These are phyloP conservation scores for Sprattus sprattus DNA, from an alignment of 2,113 vertebrate species.

Conservation along the genomic window DNA sequence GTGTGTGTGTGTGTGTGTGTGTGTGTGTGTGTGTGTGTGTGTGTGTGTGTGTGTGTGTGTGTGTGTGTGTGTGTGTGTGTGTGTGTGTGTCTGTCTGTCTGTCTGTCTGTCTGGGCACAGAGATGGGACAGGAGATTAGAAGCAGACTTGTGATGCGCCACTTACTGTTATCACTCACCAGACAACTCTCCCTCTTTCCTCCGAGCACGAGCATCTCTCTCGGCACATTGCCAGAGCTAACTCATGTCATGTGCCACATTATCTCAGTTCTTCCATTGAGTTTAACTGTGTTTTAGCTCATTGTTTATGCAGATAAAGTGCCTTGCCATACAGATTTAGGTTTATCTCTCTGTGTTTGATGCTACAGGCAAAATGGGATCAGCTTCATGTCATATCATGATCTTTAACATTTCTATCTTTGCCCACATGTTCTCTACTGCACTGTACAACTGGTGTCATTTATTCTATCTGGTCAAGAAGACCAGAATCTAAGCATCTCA, in stretches of 20 bases:
- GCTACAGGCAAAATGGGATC: too few relatives aligned
- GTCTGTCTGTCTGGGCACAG: slow-evolving; percentile 5
- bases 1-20: too few relatives aligned
- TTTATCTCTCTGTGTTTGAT: background rate
- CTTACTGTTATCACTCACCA: background rate
- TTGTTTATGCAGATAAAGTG: background rate
- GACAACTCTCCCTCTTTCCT: slow-evolving; percentile 37
- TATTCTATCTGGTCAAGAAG: background rate
- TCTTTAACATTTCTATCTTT: too few relatives aligned
- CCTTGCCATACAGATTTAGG: too few relatives aligned
- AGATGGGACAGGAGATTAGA: slow-evolving; percentile 30
- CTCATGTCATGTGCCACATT: background rate
- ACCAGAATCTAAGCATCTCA: background rate
- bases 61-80: background rate
- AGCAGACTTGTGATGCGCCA: slow-evolving; percentile 19
- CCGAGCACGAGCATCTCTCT: background rate
- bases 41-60: background rate
- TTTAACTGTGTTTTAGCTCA: background rate
- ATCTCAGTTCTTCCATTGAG: background rate
- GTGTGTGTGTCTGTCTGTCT: too few relatives aligned
- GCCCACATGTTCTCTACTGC: too few relatives aligned
- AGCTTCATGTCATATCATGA: too few relatives aligned
- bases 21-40: background rate
- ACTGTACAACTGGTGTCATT: background rate
- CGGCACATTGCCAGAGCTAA: background rate